Evolutionary conservation across 2,113 vertebrate species (phyloP), one percentile per base, ranked within the genome.

Genomic region (Hylia prasina): DNA sequence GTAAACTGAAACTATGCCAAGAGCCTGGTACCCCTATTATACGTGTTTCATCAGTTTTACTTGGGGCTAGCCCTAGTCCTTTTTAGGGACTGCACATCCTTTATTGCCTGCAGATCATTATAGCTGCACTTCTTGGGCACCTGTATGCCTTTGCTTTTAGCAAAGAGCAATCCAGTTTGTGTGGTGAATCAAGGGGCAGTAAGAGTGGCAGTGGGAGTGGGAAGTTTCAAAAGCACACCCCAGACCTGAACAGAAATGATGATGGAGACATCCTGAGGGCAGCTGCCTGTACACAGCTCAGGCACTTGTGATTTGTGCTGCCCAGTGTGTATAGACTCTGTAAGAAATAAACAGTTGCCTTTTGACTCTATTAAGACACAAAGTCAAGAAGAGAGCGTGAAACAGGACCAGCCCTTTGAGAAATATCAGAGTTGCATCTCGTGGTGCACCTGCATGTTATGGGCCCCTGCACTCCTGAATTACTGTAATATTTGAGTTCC

Each of bases 41-140:
- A 3, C 1, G 6, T 10, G 22, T 47, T 63, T 47, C 13, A 4
- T 10, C 0, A 0, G 4, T 37, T 82, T 69, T 42, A 39, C 39
- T 58, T 37, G 0, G 2, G 33, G 33, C 24, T 72, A 57, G 28
- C 20, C 35, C 6, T 22, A 21, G 23, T 37, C 23, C 28, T 73
- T 19, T 13, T 2, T 14, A 24, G 35, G 5, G 37, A 56, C 53
- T 48, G 22, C 11, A 28, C 1, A 13, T 35, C 69, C 39, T 44
- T 42, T 33, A 54, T 30, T 6, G 17, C 42, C 64, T 47, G 56
- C 17, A 69, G 21, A 28, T 54, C 60, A 30, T 31, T 3, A 4
- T 3, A 37, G 40, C 40, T 6, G 17, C 1, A 3, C 22, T 44
- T 30, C 45, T 69, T 24, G 13, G 37, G n/a, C 9, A 8, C 35